phyloP scores from a whole-genome alignment of 2,797 vertebrate species.

The Pantherophis alleghaniensis region DNA sequence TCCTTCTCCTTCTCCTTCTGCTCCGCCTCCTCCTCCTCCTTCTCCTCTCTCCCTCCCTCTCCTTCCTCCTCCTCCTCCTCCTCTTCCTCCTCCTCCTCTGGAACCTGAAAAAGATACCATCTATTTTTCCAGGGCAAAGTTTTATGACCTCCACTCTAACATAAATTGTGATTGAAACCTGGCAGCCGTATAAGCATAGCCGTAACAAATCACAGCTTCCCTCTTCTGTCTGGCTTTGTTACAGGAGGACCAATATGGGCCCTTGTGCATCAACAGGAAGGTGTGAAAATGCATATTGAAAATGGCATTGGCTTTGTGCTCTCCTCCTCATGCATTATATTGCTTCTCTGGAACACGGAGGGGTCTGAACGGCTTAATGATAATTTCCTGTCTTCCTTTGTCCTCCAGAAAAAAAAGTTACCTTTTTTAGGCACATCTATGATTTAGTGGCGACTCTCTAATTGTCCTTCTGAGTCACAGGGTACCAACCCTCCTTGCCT shows the following conservation, averaged over 20 bases:
- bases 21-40: neutral
- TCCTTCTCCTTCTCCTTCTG: neutral
- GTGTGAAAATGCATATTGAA: neutral
- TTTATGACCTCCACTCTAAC: neutral
- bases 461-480: conserved; percentile 25
- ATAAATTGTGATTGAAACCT: neutral
- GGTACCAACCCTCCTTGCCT: neutral
- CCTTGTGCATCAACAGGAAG: neutral
- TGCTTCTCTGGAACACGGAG: neutral
- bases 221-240: neutral
- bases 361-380: neutral
- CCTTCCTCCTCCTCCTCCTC: neutral
- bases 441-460: conserved; percentile 24
- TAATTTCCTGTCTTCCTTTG: neutral
- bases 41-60: neutral
- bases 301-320: neutral
- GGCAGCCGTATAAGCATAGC: neutral
- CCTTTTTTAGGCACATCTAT: conserved; percentile 3
- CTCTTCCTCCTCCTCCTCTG: neutral
- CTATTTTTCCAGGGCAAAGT: neutral
- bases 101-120: neutral
- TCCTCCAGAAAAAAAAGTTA: neutral
- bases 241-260: too few species aligned
- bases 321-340: neutral
- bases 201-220: neutral